Evolutionary conservation across 1,140 invertebrate genomes (phyloP).

Genomic region (Rhyacophila brunnea): DNA sequence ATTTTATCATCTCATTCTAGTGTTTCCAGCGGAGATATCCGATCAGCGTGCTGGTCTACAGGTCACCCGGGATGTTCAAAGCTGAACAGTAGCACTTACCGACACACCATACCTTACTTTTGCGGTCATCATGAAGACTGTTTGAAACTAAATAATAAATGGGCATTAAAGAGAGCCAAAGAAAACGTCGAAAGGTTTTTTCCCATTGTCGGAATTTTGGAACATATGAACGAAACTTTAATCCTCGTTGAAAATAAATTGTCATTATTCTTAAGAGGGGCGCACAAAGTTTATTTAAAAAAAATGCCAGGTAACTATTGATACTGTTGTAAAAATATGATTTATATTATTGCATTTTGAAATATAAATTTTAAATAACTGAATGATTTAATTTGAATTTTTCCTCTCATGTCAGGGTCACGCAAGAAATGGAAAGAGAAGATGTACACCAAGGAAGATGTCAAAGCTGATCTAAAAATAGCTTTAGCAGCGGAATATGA

Average conservation of each 20-base stretch:
- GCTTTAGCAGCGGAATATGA: constrained; percentile 53
- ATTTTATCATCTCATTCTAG: no score
- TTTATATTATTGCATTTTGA: no score
- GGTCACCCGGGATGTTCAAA: constrained; percentile 44
- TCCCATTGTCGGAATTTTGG: constrained; percentile 65
- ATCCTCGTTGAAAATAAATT: constrained; percentile 58
- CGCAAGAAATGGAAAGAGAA: constrained; percentile 26
- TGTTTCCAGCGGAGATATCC: no score
- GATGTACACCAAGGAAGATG: background rate
- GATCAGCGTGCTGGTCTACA: background rate
- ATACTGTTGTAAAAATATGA: background rate
- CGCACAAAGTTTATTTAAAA: constrained; percentile 54
- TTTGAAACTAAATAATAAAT: constrained; percentile 61
- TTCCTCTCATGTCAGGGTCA: constrained; percentile 18
- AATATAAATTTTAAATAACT: no score
- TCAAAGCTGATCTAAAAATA: constrained; percentile 6
- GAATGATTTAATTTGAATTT: no score
- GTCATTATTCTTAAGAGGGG: constrained; percentile 62
- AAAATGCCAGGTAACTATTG: constrained; percentile 55
- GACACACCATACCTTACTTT: constrained; percentile 62
- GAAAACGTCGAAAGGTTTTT: constrained; percentile 64
- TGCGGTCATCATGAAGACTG: constrained; percentile 65
- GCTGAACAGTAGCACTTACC: constrained; percentile 44
- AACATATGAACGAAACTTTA: constrained; percentile 63
- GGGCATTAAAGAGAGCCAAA: constrained; percentile 64